Evolutionary conservation across 2,888 invertebrate species (phyloP).

Genomic region (Nezara viridula): DNA sequence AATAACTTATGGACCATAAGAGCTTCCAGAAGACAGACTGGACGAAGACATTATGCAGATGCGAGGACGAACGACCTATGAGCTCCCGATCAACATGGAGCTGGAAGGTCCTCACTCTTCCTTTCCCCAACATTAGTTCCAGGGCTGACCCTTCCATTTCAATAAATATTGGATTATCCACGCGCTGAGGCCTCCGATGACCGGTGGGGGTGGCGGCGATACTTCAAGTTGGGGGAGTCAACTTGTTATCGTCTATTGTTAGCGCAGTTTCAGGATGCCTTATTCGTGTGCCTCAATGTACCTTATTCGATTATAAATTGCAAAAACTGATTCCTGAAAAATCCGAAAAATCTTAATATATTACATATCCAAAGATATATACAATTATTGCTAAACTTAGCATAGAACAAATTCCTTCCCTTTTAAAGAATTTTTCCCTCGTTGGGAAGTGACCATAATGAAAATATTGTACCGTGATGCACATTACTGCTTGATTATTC

Average conservation of each 20-base stretch:
- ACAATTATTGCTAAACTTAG: too few relatives aligned
- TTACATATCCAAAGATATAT: too few relatives aligned
- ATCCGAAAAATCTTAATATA: too few relatives aligned
- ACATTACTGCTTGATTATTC: too few relatives aligned
- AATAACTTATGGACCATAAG: not conserved
- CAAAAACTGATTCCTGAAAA: too few relatives aligned
- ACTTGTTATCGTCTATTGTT: conserved; percentile 22
- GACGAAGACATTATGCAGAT: conserved; percentile 35
- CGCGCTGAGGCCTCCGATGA: conserved; percentile 41
- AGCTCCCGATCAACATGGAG: not conserved
- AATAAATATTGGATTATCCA: conserved; percentile 56
- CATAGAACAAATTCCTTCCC: too few relatives aligned
- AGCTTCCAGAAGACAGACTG: not conserved
- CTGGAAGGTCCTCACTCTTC: conserved; percentile 2
- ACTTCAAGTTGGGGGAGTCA: not conserved
- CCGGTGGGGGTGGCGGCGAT: not conserved
- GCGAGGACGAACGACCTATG: not conserved
- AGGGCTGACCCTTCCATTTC: conserved; percentile 37
- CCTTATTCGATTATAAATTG: not conserved
- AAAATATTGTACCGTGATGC: too few relatives aligned
- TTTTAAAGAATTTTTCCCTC: too few relatives aligned
- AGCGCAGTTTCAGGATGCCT: not conserved
- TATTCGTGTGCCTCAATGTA: too few relatives aligned
- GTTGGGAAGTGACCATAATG: too few relatives aligned
- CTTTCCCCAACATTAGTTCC: conserved; percentile 53